These are phyloP conservation scores for Pholis gunnellus DNA, from an alignment of 2,113 vertebrate species.

Conservation along the genomic window DNA sequence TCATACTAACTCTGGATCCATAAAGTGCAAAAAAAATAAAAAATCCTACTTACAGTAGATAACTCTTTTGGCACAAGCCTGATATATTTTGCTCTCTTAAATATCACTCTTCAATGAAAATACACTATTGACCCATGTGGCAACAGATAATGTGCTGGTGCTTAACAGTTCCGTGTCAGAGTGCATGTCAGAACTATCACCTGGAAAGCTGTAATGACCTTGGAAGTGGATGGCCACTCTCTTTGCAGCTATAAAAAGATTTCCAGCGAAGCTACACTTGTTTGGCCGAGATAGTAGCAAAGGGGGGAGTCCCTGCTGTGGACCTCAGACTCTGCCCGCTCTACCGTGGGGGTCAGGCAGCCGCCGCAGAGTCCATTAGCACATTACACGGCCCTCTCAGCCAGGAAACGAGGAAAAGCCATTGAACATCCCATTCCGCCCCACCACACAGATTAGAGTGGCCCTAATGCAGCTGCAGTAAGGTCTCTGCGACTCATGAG, in stretches of 20 bases:
- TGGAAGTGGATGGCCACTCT: constrained; percentile 33
- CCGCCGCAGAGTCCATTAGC: constrained; percentile 79
- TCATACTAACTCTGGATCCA: neutral
- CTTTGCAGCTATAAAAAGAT: constrained; percentile 68
- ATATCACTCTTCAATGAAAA: constrained; percentile 16
- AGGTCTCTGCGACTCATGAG: constrained; percentile 54
- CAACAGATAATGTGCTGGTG: constrained; percentile 19
- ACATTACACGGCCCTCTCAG: constrained; percentile 71
- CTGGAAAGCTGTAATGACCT: constrained; percentile 41
- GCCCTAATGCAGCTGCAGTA: constrained; percentile 68
- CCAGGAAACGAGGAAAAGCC: constrained; percentile 70
- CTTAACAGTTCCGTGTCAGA: constrained; percentile 36
- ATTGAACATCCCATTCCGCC: constrained; percentile 72
- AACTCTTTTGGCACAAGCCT: neutral
- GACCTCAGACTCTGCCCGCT: constrained; percentile 35
- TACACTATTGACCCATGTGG: neutral
- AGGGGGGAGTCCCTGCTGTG: constrained; percentile 38
- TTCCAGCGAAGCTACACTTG: constrained; percentile 44
- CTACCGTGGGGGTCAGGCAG: constrained; percentile 63
- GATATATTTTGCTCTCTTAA: neutral
- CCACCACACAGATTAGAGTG: constrained; percentile 66
- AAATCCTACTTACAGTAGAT: neutral
- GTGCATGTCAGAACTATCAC: constrained; percentile 42
- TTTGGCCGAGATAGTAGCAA: constrained; percentile 43
- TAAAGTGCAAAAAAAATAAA: no score